A percentile compares a stretch with the other conserved stretches of the same genome.
phyloP scores from a whole-genome alignment of 2,797 vertebrate species.

The Acipenser transmontanus region DNA sequence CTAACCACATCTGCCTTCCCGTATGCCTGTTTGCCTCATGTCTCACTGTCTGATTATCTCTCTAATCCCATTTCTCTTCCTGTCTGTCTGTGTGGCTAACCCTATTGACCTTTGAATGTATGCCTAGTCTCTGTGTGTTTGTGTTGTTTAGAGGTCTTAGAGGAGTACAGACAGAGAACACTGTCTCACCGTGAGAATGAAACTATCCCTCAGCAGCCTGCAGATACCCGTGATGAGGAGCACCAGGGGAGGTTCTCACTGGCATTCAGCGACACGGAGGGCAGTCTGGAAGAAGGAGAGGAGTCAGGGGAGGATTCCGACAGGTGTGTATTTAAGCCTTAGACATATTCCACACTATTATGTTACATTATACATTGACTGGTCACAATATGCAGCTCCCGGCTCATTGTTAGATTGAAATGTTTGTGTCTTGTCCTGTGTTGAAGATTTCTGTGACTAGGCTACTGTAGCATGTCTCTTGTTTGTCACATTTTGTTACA shows the following conservation, averaged over 20 bases:
- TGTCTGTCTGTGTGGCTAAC: not conserved
- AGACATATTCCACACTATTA: too few relatives aligned
- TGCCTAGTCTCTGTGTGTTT: not conserved
- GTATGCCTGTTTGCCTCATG: not conserved
- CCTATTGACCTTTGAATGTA: too few relatives aligned
- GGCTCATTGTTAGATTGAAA: too few relatives aligned
- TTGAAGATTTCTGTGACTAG: too few relatives aligned
- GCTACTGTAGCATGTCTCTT: too few relatives aligned
- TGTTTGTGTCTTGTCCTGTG: too few relatives aligned
- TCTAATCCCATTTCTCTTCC: not conserved
- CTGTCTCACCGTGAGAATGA: too few relatives aligned
- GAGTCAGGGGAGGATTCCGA: conserved; percentile 3
- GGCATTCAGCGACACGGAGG: conserved; percentile 24
- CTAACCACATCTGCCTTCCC: too few relatives aligned
- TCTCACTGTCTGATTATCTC: not conserved
- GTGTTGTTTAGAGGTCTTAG: conserved; percentile 24
- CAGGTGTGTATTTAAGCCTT: not conserved
- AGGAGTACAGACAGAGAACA: conserved; percentile 14
- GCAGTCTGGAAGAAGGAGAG: conserved; percentile 12
- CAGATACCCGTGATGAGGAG: not conserved
- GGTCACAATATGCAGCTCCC: too few relatives aligned
- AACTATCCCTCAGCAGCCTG: too few relatives aligned
- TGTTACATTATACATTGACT: too few relatives aligned
- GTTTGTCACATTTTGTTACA: too few relatives aligned
- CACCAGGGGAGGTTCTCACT: conserved; percentile 5